Evolutionary conservation across 1,140 invertebrate genomes (phyloP), one percentile per base, ranked within the genome.

Genomic region (Apis florea): DNA sequence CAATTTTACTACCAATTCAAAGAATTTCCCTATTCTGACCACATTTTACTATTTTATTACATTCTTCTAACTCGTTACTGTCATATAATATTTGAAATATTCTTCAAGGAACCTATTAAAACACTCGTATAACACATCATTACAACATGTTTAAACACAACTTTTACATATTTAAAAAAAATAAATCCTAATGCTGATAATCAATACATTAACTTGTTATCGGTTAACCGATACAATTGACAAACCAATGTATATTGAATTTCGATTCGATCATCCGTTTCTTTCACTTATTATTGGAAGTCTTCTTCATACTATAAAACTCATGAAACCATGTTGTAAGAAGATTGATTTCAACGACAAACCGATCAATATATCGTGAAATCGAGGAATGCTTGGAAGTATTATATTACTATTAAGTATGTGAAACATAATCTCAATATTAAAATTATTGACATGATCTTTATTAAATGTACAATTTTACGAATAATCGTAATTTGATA

Each of bases 241-340:
- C n/a, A 70, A 53, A 73, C 21, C 21, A 40, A 13, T 10, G 19
- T 54, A 31, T 21, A 58, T 67, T 47, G 61, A 67, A 74, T 51
- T 51, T 49, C 53, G 49, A 71, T 79, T 59, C 49, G 54, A 54
- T 58, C 21, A 79, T 59, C 67, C 69, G 73, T 72, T 59, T 58
- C 69, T 79, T 72, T 85, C 47, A 61, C 49, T 69, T 77, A 72
- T 72, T 83, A 78, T 21, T 40, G n/a, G 26, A 21, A n/a, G 17
- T 40, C n/a, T 58, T 40, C 31, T 40, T 40, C 6, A 40, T 40
- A 40, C 4, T 40, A 40, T 40, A 40, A 31, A 31, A 31, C 3
- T 31, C 4, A 31, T 2, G 0, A 40, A 40, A 40, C 31, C 4
- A 40, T 2, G 31, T 40, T 40, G 31, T 40, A 40, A 40, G 31